A percentile compares a stretch with the other conserved stretches of the same genome.
Conservation (phyloP, 1,140 invertebrate species). For the Listronotus bonariensis region DNA sequence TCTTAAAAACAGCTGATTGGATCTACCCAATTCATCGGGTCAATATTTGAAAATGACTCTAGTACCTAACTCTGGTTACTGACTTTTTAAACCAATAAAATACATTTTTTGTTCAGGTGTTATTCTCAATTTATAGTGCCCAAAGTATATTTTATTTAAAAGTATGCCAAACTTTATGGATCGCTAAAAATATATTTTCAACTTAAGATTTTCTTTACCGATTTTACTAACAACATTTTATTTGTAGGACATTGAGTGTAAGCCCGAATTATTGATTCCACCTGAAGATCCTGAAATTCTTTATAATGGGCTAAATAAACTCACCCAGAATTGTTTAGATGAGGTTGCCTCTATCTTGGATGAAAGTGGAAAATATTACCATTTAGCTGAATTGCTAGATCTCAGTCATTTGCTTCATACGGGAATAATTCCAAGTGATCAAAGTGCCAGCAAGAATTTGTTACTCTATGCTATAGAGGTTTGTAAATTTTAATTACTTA, state of each 20-base stretch:
- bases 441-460: constrained; percentile 41
- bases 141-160: too few species aligned
- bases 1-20: too few species aligned
- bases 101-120: too few species aligned
- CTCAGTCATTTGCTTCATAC: constrained; percentile 42
- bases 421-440: constrained; percentile 28
- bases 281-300: constrained; percentile 36
- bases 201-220: too few species aligned
- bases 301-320: constrained; percentile 33
- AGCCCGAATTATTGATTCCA: constrained; percentile 31
- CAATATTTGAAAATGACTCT: too few species aligned
- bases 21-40: too few species aligned
- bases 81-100: too few species aligned
- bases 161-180: too few species aligned
- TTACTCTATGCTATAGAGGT: constrained; percentile 44
- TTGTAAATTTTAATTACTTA: constrained; percentile 9
- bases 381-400: constrained; percentile 45
- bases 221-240: too few species aligned
- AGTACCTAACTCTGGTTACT: too few species aligned
- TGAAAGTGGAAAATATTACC: constrained; percentile 40
- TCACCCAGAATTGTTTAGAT: constrained; percentile 42
- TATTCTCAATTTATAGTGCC: too few species aligned
- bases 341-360: constrained; percentile 44
- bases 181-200: too few species aligned
- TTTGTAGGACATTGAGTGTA: constrained; percentile 35